Conservation (phyloP, 2,113 vertebrate species). For the Pseudorhombus dupliciocellatus region DNA sequence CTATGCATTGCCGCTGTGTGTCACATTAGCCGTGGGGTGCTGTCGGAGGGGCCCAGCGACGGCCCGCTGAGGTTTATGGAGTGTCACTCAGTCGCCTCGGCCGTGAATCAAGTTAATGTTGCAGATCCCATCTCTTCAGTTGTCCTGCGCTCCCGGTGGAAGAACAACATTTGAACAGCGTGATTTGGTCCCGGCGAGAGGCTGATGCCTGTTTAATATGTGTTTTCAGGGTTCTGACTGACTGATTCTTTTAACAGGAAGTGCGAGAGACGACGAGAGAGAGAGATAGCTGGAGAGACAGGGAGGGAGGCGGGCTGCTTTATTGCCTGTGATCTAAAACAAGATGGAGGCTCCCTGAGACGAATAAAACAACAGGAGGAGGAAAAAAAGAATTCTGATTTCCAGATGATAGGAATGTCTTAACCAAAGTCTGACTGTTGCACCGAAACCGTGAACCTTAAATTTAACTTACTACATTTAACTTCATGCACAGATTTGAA, state of each 20-base stretch:
- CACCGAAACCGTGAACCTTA: conserved; percentile 11
- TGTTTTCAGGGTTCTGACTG: conserved; percentile 80
- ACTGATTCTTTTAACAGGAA: conserved; percentile 79
- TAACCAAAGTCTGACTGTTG: not conserved
- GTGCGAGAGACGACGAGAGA: conserved; percentile 49
- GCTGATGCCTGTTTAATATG: conserved; percentile 83
- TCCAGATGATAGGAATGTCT: conserved; percentile 27
- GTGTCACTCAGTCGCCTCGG: conserved; percentile 79
- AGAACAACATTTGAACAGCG: conserved; percentile 84
- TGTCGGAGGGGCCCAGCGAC: conserved; percentile 64
- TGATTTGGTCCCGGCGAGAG: conserved; percentile 78
- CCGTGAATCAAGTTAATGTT: conserved; percentile 83
- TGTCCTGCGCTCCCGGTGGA: conserved; percentile 78
- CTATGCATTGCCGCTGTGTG: conserved; percentile 60
- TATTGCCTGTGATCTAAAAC: conserved; percentile 76
- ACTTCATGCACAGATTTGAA: not conserved
- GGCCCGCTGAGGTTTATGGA: conserved; percentile 81
- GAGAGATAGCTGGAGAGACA: conserved; percentile 14
- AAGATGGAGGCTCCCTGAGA: conserved; percentile 75
- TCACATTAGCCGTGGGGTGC: conserved; percentile 76
- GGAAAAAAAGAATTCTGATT: conserved; percentile 40
- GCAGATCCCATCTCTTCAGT: conserved; percentile 81
- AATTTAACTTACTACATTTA: not conserved
- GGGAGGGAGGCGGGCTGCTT: conserved; percentile 56
- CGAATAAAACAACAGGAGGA: conserved; percentile 63